These are phyloP conservation scores for Autographa gamma DNA, from an alignment of 2,888 invertebrate genomes.

Conservation along the genomic window DNA sequence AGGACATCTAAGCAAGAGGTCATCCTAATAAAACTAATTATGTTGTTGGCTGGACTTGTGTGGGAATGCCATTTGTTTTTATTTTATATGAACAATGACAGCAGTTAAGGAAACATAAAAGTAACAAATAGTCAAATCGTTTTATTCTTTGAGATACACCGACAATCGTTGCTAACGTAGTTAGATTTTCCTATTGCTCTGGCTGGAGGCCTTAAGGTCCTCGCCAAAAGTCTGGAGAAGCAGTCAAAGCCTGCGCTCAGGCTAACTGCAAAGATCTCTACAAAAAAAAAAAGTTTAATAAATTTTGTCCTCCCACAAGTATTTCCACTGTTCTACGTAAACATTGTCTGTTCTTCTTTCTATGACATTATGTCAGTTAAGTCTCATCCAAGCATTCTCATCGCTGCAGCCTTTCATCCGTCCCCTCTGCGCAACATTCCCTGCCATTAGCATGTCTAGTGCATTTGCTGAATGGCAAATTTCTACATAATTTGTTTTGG, in stretches of 20 bases:
- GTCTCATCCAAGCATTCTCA: neutral
- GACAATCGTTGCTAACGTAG: too few species aligned
- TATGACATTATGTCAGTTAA: neutral
- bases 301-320: neutral
- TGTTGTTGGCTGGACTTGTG: constrained; percentile 23
- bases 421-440: constrained; percentile 1
- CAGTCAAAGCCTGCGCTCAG: too few species aligned
- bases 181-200: too few species aligned
- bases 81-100: neutral
- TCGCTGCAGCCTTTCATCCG: neutral
- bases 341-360: neutral
- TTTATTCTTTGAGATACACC: neutral
- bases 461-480: constrained; percentile 7
- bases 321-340: too few species aligned
- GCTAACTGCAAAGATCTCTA: too few species aligned
- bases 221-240: too few species aligned
- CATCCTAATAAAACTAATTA: constrained; percentile 27
- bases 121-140: neutral
- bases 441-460: constrained; percentile 1
- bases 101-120: neutral
- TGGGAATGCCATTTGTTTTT: constrained; percentile 20
- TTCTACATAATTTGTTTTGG: neutral
- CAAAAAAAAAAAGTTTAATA: too few species aligned
- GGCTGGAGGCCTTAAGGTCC: too few species aligned
- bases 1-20: constrained; percentile 25